Base-by-base conservation (phyloP, 2,888 invertebrate genomes). In the Alcis repandata region DNA sequence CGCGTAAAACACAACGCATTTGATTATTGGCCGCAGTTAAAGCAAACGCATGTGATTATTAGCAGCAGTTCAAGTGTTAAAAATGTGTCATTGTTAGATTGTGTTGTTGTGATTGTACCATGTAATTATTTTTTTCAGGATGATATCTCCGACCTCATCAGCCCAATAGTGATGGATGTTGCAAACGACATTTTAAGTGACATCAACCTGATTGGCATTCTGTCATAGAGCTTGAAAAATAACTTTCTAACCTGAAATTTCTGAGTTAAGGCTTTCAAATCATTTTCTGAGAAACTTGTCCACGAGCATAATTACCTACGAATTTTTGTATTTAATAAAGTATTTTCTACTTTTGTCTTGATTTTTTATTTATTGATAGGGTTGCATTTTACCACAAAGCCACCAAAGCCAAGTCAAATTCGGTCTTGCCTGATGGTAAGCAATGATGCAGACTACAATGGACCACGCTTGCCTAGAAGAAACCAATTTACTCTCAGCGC, bases 171-270 rank as follows among this genome's bases (percentile, higher is more conserved):
- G 0, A 36, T 74, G 13, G 73, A 81, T 1, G n/a, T 82, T 1
- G 86, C 80, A 0, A 87, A 88, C 51, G 74, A 80, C 0, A 38
- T 88, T 7, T 65, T 90, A 1, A 63, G 67, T 0, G 80, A 86
- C 40, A 38, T 88, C 1, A 82, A 89, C 67, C 27, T 89, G 0
- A 69, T 76, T 10, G 71, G 60, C 41, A 57, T 85, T 11, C 43
- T 82, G 3, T 73, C 75, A 41, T 76, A 66, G 17, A 20, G 32
- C 36, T 17, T 3, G n/a, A 20, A 9, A 6, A n/a, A 46, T n/a
- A 11, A 46, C 22, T 27, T n/a, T 3, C 0, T 0, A 6, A 19
- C 10, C 19, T 10, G 19, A 9, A 10, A 11, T 43, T 43, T 17
- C 15, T 2, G 40, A 15, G 6, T n/a, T 4, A 6, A 27, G 6